These are phyloP conservation scores for Amphipoea lucens DNA, from an alignment of 2,888 invertebrate genomes.

Conservation along the genomic window DNA sequence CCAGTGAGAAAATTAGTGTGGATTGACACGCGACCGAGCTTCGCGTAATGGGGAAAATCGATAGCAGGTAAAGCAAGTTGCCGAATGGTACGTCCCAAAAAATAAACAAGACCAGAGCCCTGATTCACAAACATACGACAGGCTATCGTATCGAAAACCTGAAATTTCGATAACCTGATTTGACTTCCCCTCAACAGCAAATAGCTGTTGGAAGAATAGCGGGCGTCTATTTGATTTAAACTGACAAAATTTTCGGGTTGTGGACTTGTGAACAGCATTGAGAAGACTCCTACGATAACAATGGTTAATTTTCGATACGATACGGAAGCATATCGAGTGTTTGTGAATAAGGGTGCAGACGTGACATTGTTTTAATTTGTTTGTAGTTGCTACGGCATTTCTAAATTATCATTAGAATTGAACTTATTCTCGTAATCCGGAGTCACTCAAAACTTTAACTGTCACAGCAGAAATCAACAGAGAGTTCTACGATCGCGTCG, in stretches of 20 bases:
- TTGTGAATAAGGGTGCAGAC: no score
- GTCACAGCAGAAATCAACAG: conserved; percentile 1
- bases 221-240: no score
- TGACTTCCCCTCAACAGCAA: no score
- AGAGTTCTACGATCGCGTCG: not conserved
- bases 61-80: conserved; percentile 38
- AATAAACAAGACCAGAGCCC: conserved; percentile 15
- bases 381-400: not conserved
- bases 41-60: conserved; percentile 65
- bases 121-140: no score
- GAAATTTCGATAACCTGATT: no score
- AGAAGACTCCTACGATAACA: no score
- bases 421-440: not conserved
- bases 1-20: conserved; percentile 57
- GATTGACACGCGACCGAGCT: conserved; percentile 67
- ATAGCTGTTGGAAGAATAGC: no score
- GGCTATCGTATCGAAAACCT: no score
- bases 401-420: not conserved
- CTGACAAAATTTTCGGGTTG: no score
- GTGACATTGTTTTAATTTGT: conserved; percentile 3
- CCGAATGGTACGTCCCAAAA: conserved; percentile 16
- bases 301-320: no score
- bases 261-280: no score
- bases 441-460: not conserved
- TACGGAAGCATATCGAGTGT: no score